These are phyloP conservation scores for Lophochroa leadbeateri DNA, from an alignment of 2,113 vertebrate genomes.

Conservation along the genomic window DNA sequence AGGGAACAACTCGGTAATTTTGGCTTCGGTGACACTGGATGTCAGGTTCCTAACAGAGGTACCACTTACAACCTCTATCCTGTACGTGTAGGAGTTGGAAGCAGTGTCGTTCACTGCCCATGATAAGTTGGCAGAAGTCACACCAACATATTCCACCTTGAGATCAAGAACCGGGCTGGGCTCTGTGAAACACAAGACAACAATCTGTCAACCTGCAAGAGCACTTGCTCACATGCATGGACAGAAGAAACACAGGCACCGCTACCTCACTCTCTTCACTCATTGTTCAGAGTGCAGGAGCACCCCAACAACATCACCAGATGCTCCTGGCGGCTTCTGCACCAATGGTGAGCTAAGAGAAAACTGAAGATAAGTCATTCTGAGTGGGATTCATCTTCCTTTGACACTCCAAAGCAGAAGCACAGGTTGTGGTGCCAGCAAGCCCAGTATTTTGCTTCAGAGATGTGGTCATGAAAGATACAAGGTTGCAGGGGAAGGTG, in stretches of 20 bases:
- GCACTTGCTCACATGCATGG: too few species aligned
- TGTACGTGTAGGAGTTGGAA: not conserved
- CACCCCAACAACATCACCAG: not conserved
- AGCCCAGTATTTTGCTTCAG: not conserved
- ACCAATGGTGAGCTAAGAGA: too few species aligned
- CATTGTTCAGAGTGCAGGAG: not conserved
- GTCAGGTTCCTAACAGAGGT: accelerated
- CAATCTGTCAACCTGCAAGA: too few species aligned
- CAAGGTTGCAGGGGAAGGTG: not conserved
- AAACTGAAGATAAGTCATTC: too few species aligned
- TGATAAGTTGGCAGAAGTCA: not conserved
- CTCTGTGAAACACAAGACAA: not conserved
- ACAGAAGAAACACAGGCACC: not conserved
- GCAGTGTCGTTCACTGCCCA: not conserved
- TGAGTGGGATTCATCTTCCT: too few species aligned
- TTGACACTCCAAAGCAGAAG: too few species aligned
- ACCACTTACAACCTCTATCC: not conserved
- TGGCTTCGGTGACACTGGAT: accelerated
- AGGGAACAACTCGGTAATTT: not conserved
- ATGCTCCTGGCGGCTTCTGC: not conserved
- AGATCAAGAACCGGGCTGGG: too few species aligned
- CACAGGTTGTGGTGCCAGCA: not conserved
- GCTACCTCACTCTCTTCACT: too few species aligned
- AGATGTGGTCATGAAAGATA: not conserved
- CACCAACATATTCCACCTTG: too few species aligned